A percentile compares a stretch with the other conserved stretches of the same genome.
These are phyloP conservation scores for Marisa cornuarietis DNA, from an alignment of 1,140 invertebrate species.

Conservation along the genomic window DNA sequence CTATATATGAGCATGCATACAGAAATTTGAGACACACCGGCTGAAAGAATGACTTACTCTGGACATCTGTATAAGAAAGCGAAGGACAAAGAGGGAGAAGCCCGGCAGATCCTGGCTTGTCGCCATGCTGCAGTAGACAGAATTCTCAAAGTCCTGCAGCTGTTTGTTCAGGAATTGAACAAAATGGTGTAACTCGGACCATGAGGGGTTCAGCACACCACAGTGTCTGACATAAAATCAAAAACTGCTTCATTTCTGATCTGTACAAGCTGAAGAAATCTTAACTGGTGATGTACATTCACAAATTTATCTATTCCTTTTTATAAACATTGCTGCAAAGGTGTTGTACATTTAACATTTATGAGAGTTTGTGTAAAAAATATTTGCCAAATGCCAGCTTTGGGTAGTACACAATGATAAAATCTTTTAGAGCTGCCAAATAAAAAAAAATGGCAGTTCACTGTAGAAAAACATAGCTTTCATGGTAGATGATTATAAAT, in stretches of 20 bases:
- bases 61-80: slow-evolving; percentile 61
- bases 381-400: too few relatives aligned
- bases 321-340: not conserved
- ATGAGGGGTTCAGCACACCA: slow-evolving; percentile 58
- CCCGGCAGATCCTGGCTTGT: slow-evolving; percentile 55
- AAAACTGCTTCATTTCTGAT: slow-evolving; percentile 8
- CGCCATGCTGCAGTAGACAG: slow-evolving; percentile 45
- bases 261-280: not conserved
- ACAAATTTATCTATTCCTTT: not conserved
- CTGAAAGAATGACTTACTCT: slow-evolving; percentile 34
- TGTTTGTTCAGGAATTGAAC: slow-evolving; percentile 60
- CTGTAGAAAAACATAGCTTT: too few relatives aligned
- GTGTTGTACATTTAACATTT: too few relatives aligned
- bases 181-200: slow-evolving; percentile 62
- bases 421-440: too few relatives aligned
- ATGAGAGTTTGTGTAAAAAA: too few relatives aligned
- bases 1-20: not conserved
- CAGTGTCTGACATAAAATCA: slow-evolving; percentile 48
- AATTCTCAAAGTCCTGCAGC: slow-evolving; percentile 56
- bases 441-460: not conserved
- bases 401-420: too few relatives aligned
- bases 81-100: slow-evolving; percentile 56
- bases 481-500: too few relatives aligned
- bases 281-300: not conserved
- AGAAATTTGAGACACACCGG: not conserved